A percentile compares a stretch with the other conserved stretches of the same genome.
Conservation (phyloP, 2,113 vertebrate species). For the Oriolus oriolus region DNA sequence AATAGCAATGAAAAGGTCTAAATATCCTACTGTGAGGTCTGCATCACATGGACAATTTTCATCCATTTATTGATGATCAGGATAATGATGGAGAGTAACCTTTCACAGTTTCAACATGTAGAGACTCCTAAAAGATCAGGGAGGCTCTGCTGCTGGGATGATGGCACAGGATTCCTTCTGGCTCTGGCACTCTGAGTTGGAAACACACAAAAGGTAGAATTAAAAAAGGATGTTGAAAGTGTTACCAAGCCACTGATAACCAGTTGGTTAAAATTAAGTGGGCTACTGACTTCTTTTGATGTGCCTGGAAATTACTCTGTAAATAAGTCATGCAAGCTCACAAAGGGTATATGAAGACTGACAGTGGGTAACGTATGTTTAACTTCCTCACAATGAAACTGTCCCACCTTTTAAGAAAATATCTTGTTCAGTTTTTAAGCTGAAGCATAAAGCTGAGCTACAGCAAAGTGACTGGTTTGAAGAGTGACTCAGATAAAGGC, state of each 20-base stretch:
- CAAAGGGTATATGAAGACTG: background rate
- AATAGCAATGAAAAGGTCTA: background rate
- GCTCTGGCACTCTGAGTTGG: accelerated
- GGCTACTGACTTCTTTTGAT: background rate
- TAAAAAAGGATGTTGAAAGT: background rate
- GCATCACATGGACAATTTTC: background rate
- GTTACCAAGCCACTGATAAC: background rate
- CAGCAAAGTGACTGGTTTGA: background rate
- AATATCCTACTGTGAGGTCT: background rate
- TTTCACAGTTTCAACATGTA: background rate
- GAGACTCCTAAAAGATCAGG: background rate
- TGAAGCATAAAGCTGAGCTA: background rate
- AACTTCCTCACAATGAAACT: background rate
- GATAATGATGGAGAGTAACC: background rate
- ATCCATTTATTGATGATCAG: background rate
- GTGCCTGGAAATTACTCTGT: background rate
- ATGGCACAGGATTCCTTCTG: background rate
- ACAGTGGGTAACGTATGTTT: background rate
- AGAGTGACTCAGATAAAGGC: background rate
- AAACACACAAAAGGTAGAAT: background rate
- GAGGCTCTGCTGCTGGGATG: background rate
- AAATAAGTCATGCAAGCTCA: background rate
- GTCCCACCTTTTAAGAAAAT: background rate
- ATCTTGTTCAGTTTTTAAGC: background rate
- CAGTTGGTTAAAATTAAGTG: background rate